Percentiles rank a stretch among this genome's conserved stretches.
Conservation (phyloP, 2,797 vertebrate species). For the Furcifer pardalis region DNA sequence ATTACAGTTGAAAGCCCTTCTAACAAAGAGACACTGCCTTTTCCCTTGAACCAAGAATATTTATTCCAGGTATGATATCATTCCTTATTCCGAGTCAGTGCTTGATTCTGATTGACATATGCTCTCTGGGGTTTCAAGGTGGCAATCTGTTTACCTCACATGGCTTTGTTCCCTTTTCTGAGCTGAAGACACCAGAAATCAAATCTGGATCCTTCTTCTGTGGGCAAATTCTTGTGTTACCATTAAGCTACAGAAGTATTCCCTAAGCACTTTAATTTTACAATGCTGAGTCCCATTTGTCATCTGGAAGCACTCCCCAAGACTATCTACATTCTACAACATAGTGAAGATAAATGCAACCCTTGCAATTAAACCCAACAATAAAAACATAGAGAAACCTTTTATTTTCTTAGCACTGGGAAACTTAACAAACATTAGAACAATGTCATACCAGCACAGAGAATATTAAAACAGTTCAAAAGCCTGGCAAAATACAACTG, state of each 20-base stretch:
- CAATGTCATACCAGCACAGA: not conserved
- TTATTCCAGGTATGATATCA: not conserved
- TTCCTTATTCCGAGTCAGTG: not conserved
- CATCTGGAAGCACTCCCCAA: not conserved
- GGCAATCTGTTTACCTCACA: not conserved
- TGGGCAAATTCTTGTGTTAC: not conserved
- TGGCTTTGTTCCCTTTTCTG: not conserved
- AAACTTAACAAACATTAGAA: not conserved
- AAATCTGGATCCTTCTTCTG: not conserved
- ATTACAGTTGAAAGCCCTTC: not conserved
- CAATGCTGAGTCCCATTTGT: not conserved
- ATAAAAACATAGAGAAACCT: not conserved
- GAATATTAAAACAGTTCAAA: not conserved
- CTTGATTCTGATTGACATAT: not conserved
- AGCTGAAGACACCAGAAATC: not conserved
- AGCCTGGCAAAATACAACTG: not conserved
- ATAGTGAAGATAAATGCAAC: not conserved
- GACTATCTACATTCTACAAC: not conserved
- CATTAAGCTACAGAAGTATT: not conserved
- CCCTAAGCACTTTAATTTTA: not conserved
- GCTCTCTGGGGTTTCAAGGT: not conserved
- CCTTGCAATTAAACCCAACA: not conserved
- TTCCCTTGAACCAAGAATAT: not conserved
- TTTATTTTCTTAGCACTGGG: not conserved
- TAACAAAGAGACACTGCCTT: not conserved